These are phyloP conservation scores for Reinhardtius hippoglossoides DNA, from an alignment of 2,113 vertebrate genomes.

Conservation along the genomic window DNA sequence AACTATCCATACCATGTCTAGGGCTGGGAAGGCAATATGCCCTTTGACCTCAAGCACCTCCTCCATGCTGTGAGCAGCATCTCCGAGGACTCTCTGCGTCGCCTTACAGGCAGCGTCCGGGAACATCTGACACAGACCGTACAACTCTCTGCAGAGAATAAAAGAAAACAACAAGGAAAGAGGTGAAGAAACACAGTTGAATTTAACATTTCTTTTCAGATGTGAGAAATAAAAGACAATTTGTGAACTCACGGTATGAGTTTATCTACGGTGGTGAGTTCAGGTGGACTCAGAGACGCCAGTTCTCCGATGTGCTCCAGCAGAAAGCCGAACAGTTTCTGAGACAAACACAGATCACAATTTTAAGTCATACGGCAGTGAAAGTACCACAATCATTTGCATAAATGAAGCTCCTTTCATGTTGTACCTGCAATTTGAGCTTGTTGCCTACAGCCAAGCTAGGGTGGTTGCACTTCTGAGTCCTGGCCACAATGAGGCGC, in stretches of 20 bases:
- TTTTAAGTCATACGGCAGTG: background rate
- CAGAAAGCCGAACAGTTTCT: slow-evolving; percentile 93
- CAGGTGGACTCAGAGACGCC: slow-evolving; percentile 82
- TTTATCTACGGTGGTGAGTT: slow-evolving; percentile 85
- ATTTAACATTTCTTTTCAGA: background rate
- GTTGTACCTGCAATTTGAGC: slow-evolving; percentile 86
- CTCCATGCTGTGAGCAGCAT: slow-evolving; percentile 87
- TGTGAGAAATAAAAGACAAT: background rate
- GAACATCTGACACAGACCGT: slow-evolving; percentile 91
- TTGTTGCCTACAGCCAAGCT: slow-evolving; percentile 93
- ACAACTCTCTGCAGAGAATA: slow-evolving; percentile 83
- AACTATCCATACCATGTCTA: slow-evolving; percentile 85
- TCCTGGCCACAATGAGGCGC: slow-evolving; percentile 89
- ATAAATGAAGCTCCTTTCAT: background rate
- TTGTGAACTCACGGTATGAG: slow-evolving; percentile 87
- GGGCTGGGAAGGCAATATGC: slow-evolving; percentile 80
- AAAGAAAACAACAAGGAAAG: background rate
- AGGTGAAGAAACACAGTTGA: background rate
- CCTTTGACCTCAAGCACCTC: slow-evolving; percentile 87
- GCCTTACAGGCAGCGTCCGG: slow-evolving; percentile 84
- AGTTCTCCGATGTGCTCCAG: slow-evolving; percentile 91
- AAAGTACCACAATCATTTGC: background rate
- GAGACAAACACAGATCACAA: slow-evolving; percentile 28
- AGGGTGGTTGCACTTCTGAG: slow-evolving; percentile 92
- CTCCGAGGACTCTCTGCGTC: slow-evolving; percentile 84